A percentile compares a stretch with the other conserved stretches of the same genome.
These are phyloP conservation scores for Drosophila fulvimacula DNA, from an alignment of 2,888 invertebrate genomes.

Conservation along the genomic window DNA sequence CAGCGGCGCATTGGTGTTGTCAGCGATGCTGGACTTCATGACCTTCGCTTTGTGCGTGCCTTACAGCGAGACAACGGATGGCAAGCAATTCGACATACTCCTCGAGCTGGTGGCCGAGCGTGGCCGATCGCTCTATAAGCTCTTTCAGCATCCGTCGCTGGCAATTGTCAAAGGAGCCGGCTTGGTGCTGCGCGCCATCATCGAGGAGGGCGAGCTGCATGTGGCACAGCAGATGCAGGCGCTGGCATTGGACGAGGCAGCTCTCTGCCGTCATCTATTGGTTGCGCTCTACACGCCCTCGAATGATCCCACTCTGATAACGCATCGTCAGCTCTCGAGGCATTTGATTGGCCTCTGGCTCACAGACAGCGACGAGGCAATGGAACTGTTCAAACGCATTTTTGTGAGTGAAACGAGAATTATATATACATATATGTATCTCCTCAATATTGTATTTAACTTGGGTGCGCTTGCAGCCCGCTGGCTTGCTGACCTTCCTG, in stretches of 20 bases:
- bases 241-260: conserved; percentile 97
- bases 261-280: conserved; percentile 95
- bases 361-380: conserved; percentile 96
- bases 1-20: conserved; percentile 97
- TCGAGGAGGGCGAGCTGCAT: conserved; percentile 97
- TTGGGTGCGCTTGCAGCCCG: conserved; percentile 88
- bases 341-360: conserved; percentile 98
- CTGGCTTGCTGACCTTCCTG: conserved; percentile 94
- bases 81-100: conserved; percentile 96
- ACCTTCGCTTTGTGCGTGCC: conserved; percentile 99
- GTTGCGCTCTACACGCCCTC: conserved; percentile 94
- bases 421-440: too few relatives aligned
- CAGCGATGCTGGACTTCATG: conserved; percentile 98
- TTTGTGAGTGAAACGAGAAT: conserved; percentile 88
- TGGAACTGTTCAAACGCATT: conserved; percentile 93
- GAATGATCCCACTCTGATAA: conserved; percentile 92
- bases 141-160: conserved; percentile 95
- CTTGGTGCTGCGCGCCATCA: conserved; percentile 97
- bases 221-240: conserved; percentile 98
- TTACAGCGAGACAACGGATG: conserved; percentile 99
- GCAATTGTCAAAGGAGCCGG: conserved; percentile 99
- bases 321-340: conserved; percentile 95
- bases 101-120: conserved; percentile 96
- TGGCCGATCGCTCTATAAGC: conserved; percentile 95
- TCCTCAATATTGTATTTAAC: background rate